Evolutionary conservation across 2,113 vertebrate genomes (phyloP).

Genomic region (Sturnira hondurensis): DNA sequence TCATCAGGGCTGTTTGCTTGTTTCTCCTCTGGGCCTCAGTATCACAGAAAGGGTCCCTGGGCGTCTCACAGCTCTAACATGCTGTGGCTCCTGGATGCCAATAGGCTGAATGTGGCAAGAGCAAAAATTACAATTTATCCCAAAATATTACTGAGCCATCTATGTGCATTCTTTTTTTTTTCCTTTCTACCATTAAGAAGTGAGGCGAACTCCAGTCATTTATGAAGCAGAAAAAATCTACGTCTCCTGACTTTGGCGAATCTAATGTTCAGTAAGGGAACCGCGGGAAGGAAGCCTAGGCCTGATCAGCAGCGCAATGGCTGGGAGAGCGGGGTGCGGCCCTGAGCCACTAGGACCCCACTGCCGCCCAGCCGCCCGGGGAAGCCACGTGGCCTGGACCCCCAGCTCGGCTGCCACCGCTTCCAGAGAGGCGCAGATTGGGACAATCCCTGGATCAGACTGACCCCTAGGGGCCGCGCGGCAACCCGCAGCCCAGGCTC

Average conservation of each 20-base stretch:
- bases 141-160: not conserved
- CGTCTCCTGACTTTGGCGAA: not conserved
- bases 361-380: not conserved
- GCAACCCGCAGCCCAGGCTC: constrained; percentile 57
- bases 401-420: rapidly evolving
- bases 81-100: not conserved
- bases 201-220: not conserved
- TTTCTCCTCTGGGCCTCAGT: not conserved
- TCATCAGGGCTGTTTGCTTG: not conserved
- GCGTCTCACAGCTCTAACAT: not conserved
- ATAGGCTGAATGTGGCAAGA: not conserved
- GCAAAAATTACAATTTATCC: not conserved
- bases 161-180: not conserved
- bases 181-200: not conserved
- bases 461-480: constrained; percentile 80
- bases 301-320: rapidly evolving
- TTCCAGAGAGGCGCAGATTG: rapidly evolving
- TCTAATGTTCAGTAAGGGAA: not conserved
- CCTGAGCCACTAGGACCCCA: not conserved
- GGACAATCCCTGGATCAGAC: constrained; percentile 72
- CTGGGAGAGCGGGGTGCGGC: rapidly evolving
- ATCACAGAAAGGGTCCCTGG: not conserved
- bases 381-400: rapidly evolving
- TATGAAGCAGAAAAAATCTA: not conserved
- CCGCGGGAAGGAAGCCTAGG: not conserved